These are phyloP conservation scores for Sorex araneus DNA, from an alignment of 2,113 vertebrate genomes.

Conservation along the genomic window DNA sequence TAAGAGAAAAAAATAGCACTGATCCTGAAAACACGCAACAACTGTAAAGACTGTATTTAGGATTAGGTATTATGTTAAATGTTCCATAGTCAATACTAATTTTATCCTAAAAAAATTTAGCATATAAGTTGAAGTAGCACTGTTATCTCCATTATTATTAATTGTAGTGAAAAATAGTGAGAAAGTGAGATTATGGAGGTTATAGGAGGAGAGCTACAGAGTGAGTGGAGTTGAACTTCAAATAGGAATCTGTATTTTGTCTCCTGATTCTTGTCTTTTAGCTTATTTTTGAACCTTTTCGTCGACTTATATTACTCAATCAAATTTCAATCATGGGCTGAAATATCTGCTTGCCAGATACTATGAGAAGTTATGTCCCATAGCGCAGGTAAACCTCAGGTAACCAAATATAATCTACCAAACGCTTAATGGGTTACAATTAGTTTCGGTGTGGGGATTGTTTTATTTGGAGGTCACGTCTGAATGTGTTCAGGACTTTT, in stretches of 20 bases:
- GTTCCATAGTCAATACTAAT: not conserved
- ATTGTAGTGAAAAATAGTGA: not conserved
- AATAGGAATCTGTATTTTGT: not conserved
- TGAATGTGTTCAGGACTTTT: no score
- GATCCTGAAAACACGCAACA: not conserved
- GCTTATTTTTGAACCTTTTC: not conserved
- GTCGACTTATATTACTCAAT: not conserved
- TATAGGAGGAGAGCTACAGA: not conserved
- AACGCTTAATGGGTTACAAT: not conserved
- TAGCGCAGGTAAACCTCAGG: not conserved
- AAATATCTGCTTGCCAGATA: not conserved
- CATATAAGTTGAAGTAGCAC: not conserved
- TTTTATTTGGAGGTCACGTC: no score
- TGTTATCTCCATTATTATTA: not conserved
- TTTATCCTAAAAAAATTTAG: not conserved
- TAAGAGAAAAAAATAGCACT: not conserved
- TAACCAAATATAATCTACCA: not conserved
- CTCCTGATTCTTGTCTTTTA: not conserved
- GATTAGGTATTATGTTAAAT: not conserved
- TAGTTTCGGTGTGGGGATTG: no score
- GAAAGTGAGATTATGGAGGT: not conserved
- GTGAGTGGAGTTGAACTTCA: not conserved
- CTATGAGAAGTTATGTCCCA: not conserved
- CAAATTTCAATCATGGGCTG: not conserved
- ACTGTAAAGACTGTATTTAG: not conserved